These are phyloP conservation scores for Corythucha ciliata DNA, from an alignment of 2,888 invertebrate species.

Conservation along the genomic window DNA sequence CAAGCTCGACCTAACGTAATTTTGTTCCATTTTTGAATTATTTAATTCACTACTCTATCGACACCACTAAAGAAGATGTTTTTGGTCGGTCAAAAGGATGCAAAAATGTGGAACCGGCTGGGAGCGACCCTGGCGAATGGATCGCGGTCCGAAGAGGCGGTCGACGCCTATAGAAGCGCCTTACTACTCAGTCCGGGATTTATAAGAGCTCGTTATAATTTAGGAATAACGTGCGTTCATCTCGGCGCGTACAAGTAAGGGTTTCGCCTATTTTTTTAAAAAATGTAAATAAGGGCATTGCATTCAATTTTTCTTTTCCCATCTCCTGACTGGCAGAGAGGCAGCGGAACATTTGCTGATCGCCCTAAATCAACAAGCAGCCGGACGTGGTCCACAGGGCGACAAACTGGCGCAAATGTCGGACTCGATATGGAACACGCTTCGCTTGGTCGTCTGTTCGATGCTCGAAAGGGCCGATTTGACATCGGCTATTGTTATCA, in stretches of 20 bases:
- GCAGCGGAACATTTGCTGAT: conserved; percentile 91
- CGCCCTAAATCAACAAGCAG: conserved; percentile 85
- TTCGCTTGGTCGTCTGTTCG: conserved; percentile 72
- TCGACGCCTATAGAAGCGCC: conserved; percentile 89
- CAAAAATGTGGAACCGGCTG: conserved; percentile 90
- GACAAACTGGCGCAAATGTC: conserved; percentile 54
- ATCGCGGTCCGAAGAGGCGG: conserved; percentile 87
- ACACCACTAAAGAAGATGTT: neutral
- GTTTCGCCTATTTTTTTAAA: neutral
- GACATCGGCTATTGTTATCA: conserved; percentile 34
- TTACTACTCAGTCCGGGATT: conserved; percentile 88
- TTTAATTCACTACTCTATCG: conserved; percentile 6
- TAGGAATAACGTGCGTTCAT: conserved; percentile 96
- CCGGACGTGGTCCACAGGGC: conserved; percentile 45
- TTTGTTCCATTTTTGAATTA: conserved; percentile 23
- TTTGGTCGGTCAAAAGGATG: conserved; percentile 53
- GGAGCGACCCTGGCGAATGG: conserved; percentile 97
- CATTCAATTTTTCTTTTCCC: neutral
- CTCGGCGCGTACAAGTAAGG: conserved; percentile 69
- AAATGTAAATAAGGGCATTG: neutral
- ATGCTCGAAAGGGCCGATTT: conserved; percentile 57
- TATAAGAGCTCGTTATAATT: conserved; percentile 92
- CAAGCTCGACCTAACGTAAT: conserved; percentile 65
- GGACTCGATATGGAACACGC: conserved; percentile 87
- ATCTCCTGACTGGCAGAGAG: conserved; percentile 50